A percentile compares a stretch with the other conserved stretches of the same genome.
phyloP scores from a whole-genome alignment of 2,113 vertebrate species.

The Eptesicus fuscus region DNA sequence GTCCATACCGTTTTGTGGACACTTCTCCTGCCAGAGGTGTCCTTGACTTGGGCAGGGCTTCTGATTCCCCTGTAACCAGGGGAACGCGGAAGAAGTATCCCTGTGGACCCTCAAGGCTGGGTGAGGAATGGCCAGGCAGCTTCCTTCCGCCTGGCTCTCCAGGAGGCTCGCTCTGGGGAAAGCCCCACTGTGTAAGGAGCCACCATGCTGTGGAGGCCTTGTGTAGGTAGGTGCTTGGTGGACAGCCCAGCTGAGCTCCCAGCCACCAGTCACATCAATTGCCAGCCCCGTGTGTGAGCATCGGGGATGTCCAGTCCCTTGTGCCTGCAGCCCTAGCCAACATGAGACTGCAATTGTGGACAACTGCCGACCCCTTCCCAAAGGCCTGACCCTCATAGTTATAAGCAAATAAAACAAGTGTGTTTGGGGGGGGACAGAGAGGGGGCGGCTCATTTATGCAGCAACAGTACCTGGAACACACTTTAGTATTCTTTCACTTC shows the following conservation, averaged over 20 bases:
- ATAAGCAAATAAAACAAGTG: background rate
- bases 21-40: background rate
- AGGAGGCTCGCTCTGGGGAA: no score
- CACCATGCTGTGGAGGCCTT: accelerated
- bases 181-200: background rate
- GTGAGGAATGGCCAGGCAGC: no score
- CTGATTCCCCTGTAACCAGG: background rate
- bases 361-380: background rate
- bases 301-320: accelerated
- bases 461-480: background rate
- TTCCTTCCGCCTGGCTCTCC: background rate
- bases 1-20: background rate
- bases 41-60: no score
- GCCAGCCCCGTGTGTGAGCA: accelerated
- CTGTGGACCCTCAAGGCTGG: no score
- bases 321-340: background rate
- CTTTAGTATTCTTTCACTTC: background rate
- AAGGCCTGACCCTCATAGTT: background rate
- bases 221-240: accelerated
- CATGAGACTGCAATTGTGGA: background rate
- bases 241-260: background rate
- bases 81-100: background rate
- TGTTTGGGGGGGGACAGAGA: no score
- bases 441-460: background rate
- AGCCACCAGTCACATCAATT: background rate